Base-by-base conservation (phyloP, 2,797 vertebrate species). In the Psittacula echo region DNA sequence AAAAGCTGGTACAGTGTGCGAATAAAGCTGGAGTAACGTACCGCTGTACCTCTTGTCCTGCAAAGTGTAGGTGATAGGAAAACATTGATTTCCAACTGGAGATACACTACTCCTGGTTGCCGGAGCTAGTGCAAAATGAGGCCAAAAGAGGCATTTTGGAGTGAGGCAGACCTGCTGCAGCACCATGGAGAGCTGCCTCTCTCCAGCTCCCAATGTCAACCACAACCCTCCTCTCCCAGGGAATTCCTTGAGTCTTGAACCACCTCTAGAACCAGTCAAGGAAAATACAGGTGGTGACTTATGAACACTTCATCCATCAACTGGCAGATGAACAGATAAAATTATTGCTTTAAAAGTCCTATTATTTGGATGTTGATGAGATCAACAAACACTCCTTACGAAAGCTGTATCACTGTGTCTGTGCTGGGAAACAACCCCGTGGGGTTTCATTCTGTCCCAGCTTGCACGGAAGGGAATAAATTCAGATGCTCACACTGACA, bases 351-450 rank as follows among this genome's bases (percentile, higher is more conserved):
- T 44, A 19, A 47, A 44, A 61, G 18, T 45, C 30, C 11, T 14
- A 2, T 61, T 34, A 14, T 26, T 37, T 16, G 30, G 61, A 32
- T n/a, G 37, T 62, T 4, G 30, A 24, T 1, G 48, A 22, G 22
- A 11, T 72, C 34, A 29, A 26, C 1, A 1, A 61, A 20, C 22
- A 1, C 16, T 50, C 3, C 1, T 66, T 68, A 19, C 1, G 0
- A 44, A 54, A 62, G 30, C 19, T 2, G 1, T 20, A 39, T n/a
- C 41, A 3, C 10, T 17, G 45, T 29, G n/a, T 32, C 56, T 61
- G 51, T 51, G 41, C 76, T 34, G 19, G 41, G 58, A 39, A 84
- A 29, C 9, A 34, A 7, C 17, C 18, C 42, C 2, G 0, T 8
- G 48, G 48, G 39, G 30, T 20, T 61, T 45, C 54, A 17, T 37